These are phyloP conservation scores for Lepidocyrtoides sp. DNA, from an alignment of 2,888 invertebrate species.

Conservation along the genomic window DNA sequence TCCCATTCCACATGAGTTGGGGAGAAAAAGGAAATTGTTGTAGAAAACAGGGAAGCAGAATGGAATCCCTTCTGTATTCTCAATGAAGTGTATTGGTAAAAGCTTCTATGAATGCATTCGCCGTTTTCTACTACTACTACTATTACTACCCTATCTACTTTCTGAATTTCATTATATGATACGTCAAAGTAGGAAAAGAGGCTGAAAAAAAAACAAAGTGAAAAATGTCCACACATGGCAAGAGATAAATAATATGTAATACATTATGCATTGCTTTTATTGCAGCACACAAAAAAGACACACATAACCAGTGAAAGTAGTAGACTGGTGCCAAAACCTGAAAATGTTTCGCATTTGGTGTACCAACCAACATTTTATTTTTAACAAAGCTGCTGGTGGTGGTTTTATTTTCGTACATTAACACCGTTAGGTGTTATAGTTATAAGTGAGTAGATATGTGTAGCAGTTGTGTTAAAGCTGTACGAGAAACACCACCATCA, in stretches of 20 bases:
- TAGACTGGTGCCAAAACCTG: not conserved
- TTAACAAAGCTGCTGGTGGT: not conserved
- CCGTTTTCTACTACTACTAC: too few relatives aligned
- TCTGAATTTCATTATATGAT: too few relatives aligned
- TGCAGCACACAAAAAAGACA: not conserved
- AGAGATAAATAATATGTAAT: not conserved
- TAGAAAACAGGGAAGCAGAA: too few relatives aligned
- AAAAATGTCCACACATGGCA: not conserved
- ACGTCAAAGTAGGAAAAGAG: not conserved
- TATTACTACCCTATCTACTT: too few relatives aligned
- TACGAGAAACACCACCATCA: not conserved
- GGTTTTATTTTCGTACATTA: not conserved
- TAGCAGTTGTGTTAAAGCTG: not conserved
- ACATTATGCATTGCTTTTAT: conserved; percentile 22
- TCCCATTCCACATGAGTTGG: too few relatives aligned
- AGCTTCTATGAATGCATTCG: too few relatives aligned
- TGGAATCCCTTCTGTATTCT: too few relatives aligned
- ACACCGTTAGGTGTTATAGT: too few relatives aligned
- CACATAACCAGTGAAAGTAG: not conserved
- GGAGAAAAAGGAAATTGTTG: too few relatives aligned
- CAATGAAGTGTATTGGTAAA: too few relatives aligned
- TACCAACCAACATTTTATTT: not conserved
- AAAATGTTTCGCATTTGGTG: not conserved
- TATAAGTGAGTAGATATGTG: not conserved
- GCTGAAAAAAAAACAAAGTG: not conserved